Evolutionary conservation across 2,113 vertebrate genomes (phyloP).

Genomic region (Ginglymostoma cirratum): DNA sequence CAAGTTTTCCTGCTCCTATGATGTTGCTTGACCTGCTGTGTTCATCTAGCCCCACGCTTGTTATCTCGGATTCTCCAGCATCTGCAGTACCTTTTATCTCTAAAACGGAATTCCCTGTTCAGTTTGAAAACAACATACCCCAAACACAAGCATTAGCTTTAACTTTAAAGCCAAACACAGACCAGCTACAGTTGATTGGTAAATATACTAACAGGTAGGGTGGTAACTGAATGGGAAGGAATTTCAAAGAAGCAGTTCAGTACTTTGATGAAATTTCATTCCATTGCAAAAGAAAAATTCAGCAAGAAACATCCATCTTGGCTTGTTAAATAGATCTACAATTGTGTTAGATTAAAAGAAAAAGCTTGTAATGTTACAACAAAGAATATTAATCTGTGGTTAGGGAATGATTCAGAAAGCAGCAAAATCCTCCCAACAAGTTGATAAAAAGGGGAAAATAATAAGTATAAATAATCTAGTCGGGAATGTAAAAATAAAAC

Average conservation of each 20-base stretch:
- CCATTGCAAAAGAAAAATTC: too few relatives aligned
- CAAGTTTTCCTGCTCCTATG: too few relatives aligned
- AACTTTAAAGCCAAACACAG: background rate
- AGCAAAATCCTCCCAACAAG: background rate
- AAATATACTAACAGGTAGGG: background rate
- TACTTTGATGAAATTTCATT: background rate
- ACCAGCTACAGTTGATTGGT: background rate
- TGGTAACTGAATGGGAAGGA: background rate
- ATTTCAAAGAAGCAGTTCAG: background rate
- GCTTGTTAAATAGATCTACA: background rate
- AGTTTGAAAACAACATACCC: background rate
- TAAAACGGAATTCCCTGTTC: background rate
- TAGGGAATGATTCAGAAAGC: too few relatives aligned
- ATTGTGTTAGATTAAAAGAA: background rate
- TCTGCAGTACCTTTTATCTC: too few relatives aligned
- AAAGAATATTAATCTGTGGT: too few relatives aligned
- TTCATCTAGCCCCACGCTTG: too few relatives aligned
- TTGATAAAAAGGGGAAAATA: background rate
- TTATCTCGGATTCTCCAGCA: too few relatives aligned
- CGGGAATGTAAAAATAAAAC: background rate
- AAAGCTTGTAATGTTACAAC: background rate
- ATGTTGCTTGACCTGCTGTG: too few relatives aligned
- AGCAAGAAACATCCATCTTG: background rate
- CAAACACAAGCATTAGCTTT: background rate
- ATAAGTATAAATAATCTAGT: background rate